phyloP scores from a whole-genome alignment of 2,113 vertebrate species.

The Nothobranchius furzeri region DNA sequence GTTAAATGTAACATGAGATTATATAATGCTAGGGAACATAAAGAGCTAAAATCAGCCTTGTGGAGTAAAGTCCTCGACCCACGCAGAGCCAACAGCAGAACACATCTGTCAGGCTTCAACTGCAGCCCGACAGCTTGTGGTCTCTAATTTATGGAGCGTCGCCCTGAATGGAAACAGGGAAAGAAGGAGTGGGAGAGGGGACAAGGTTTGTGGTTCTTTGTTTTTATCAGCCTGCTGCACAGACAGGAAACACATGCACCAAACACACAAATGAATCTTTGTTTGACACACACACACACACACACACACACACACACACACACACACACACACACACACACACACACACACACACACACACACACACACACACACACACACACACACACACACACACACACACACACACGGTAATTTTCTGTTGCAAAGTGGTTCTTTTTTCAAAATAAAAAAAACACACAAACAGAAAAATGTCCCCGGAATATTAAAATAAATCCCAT shows the following conservation, averaged over 20 bases:
- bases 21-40: background rate
- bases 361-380: background rate
- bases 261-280: constrained; percentile 18
- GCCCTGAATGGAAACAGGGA: constrained; percentile 52
- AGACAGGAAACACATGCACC: constrained; percentile 64
- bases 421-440: constrained; percentile 5
- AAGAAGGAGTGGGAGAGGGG: constrained; percentile 41
- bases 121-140: constrained; percentile 53
- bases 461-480: background rate
- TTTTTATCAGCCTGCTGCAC: constrained; percentile 69
- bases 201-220: constrained; percentile 62
- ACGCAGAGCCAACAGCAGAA: constrained; percentile 17
- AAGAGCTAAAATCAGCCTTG: background rate
- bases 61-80: constrained; percentile 10
- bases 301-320: background rate
- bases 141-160: constrained; percentile 65
- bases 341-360: constrained; percentile 6
- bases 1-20: background rate
- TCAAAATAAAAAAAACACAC: background rate
- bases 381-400: background rate
- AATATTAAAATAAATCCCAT: background rate
- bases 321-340: background rate
- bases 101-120: constrained; percentile 41
- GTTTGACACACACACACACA: constrained; percentile 24
- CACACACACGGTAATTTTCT: constrained; percentile 9